These are phyloP conservation scores for Apodemia duryi DNA, from an alignment of 2,888 invertebrate species.

Conservation along the genomic window DNA sequence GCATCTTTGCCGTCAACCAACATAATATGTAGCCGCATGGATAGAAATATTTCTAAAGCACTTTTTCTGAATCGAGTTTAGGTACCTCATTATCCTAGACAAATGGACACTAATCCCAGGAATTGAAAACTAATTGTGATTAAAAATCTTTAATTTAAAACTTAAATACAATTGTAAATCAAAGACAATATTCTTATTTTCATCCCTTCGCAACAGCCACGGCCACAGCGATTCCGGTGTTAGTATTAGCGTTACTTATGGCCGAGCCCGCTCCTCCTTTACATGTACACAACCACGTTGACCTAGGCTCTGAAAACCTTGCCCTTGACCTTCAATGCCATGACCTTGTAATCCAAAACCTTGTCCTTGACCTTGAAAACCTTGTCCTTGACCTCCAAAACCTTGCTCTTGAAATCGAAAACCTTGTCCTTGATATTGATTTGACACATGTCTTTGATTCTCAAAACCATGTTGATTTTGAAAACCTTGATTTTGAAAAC, in stretches of 20 bases:
- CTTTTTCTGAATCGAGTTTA: no score
- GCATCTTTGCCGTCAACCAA: no score
- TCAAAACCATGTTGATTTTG: constrained; percentile 5
- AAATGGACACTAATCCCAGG: no score
- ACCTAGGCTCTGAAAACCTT: constrained; percentile 11
- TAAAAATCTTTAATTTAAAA: no score
- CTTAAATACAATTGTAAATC: no score
- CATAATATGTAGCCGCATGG: no score
- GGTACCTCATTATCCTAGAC: no score
- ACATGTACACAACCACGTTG: constrained; percentile 31
- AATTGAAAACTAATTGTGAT: no score
- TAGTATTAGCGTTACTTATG: constrained; percentile 49
- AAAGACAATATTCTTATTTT: background rate
- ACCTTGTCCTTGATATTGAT: background rate
- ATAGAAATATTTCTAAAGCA: no score
- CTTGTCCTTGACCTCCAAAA: constrained; percentile 1
- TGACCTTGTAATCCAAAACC: constrained; percentile 3
- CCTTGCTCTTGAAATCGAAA: background rate
- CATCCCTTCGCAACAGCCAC: constrained; percentile 43
- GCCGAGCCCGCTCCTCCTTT: constrained; percentile 34
- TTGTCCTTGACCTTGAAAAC: constrained; percentile 7
- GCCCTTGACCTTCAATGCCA: background rate
- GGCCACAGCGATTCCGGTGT: constrained; percentile 47
- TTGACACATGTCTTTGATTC: constrained; percentile 23
- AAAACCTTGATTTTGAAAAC: background rate